A percentile compares a stretch with the other conserved stretches of the same genome.
Conservation (phyloP, 1,140 invertebrate genomes). For the Mercenaria mercenaria region DNA sequence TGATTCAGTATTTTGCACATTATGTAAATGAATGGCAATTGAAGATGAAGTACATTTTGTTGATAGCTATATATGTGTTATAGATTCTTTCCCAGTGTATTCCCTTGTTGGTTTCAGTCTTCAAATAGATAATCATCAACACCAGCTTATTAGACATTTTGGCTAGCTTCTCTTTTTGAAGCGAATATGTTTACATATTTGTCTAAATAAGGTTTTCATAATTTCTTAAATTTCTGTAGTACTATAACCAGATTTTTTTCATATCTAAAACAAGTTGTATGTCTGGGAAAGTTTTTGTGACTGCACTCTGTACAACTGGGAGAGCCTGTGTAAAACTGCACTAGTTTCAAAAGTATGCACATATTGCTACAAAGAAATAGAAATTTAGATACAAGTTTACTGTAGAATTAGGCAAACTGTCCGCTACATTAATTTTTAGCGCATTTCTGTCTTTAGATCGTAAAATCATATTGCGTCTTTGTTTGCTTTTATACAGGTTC, state of each 20-base stretch:
- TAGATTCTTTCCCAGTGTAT: conserved; percentile 19
- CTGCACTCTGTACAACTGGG: neutral
- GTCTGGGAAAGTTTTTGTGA: neutral
- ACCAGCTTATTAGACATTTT: neutral
- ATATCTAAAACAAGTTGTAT: neutral
- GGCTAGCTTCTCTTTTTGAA: neutral
- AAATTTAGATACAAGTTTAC: too few relatives aligned
- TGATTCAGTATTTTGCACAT: neutral
- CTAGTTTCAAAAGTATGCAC: too few relatives aligned
- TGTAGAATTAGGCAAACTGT: too few relatives aligned
- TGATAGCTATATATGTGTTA: conserved; percentile 12
- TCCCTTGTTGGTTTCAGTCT: neutral
- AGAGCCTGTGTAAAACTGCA: too few relatives aligned
- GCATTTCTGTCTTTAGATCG: too few relatives aligned
- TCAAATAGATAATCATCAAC: neutral
- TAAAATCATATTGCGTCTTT: too few relatives aligned
- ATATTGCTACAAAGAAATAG: too few relatives aligned
- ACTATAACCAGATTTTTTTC: too few relatives aligned
- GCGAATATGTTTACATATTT: neutral
- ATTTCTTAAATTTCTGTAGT: too few relatives aligned
- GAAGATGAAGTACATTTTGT: neutral
- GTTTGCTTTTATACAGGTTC: too few relatives aligned
- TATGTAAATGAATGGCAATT: neutral
- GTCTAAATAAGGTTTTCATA: too few relatives aligned
- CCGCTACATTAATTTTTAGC: too few relatives aligned